phyloP scores from a whole-genome alignment of 2,113 vertebrate genomes.

The Platycercus adscitus region DNA sequence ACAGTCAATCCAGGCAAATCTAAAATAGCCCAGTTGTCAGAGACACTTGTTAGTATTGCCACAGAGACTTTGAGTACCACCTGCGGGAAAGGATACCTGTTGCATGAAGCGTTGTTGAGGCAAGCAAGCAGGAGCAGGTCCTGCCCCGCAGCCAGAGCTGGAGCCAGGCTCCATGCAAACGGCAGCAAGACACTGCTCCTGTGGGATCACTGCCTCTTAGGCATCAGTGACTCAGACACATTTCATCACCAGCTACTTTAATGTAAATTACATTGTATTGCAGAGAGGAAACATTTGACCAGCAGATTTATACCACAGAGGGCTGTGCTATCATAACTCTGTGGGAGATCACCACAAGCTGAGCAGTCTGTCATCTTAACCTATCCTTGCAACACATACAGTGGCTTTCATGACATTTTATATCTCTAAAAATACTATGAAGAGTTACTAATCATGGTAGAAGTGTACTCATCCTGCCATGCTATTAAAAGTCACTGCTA shows the following conservation, averaged over 20 bases:
- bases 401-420: not conserved
- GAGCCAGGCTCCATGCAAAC: not conserved
- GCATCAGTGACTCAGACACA: not conserved
- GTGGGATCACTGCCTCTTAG: rapidly evolving
- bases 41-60: not conserved
- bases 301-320: not conserved
- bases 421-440: not conserved
- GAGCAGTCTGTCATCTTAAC: not conserved
- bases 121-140: not conserved
- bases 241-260: not conserved
- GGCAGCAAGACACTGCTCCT: not conserved
- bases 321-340: not conserved
- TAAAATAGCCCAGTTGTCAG: not conserved
- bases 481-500: not conserved
- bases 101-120: not conserved
- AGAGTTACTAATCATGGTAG: not conserved
- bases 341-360: not conserved
- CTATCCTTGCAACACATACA: not conserved
- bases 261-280: not conserved
- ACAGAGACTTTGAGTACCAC: not conserved
- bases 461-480: not conserved
- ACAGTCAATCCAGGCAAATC: not conserved
- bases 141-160: rapidly evolving
- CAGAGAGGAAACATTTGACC: not conserved
- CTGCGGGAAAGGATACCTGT: not conserved